Base-by-base conservation (phyloP, 1,140 invertebrate species). In the Caenorhabditis inopinata region DNA sequence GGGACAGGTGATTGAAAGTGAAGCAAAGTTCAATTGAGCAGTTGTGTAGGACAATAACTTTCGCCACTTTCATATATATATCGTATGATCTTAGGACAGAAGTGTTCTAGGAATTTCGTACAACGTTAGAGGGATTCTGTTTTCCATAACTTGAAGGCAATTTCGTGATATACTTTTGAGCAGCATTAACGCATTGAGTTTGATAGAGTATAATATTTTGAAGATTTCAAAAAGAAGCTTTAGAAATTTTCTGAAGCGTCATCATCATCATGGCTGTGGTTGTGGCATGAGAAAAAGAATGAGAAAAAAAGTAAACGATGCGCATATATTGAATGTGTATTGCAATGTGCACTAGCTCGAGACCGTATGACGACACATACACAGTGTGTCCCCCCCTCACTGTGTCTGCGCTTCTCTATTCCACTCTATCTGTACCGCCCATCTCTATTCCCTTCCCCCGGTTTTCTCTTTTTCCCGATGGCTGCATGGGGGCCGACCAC, bases 361-460 rank as follows among this genome's bases (percentile, higher is more conserved):
- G 51, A 58, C 51, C 51, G 51, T 58, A 29, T 58, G 51, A 58
- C 51, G 51, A 58, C 51, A 58, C 51, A 51, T 7, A 51, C 23
- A 58, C 25, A 58, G 3, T 29, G 25, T 58, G 51, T 58, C 6
- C 38, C 51, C 16, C 27, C 27, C 29, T 58, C 27, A 14, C 11
- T 58, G n/a, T 58, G 51, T 32, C 51, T 58, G 51, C 51, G 51
- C n/a, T 32, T 58, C 51, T 16, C 3, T 7, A 16, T 32, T 58
- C 11, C 16, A 21, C 5, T 11, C n/a, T 7, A 58, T 58, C 51
- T 7, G 11, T 9, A 14, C 27, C 51, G 25, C 4, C 27, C 51
- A 23, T 58, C 51, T 29, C 27, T 32, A 14, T 32, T 16, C 51
- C 23, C 51, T 58, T 42, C 5, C 38, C 38, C 38, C 38, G 38